Evolutionary conservation across 2,797 vertebrate species (phyloP), one percentile per base, ranked within the genome.

Genomic region (Pygocentrus nattereri): DNA sequence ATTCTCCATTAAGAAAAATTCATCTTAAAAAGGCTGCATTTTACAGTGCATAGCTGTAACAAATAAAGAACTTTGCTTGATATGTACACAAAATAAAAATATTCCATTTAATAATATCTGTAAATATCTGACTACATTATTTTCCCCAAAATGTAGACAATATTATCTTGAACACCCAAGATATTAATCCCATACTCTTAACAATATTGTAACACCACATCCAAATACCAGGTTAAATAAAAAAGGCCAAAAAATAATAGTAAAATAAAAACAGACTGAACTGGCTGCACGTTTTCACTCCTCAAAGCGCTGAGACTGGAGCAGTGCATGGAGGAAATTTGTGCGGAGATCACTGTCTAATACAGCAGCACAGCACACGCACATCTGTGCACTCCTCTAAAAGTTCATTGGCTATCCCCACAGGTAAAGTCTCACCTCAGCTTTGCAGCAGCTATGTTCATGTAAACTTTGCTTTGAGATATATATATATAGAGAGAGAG

Each of bases 11-110:
- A 98, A 98, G 97, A 99, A 99, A 97, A 96, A 88, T 91, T 95
- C 90, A 89, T 95, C 93, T 96, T 90, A 95, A 97, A 99, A 98
- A 98, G 95, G 97, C 97, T 98, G 97, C 96, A 94, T 99, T 98
- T 94, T 99, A 99, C 98, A 99, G 98, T 98, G 98, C 98, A 99
- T 98, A 99, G 98, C 98, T 97, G 97, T 98, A 99, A 99, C 97
- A 97, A 98, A 99, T 96, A 97, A 97, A 97, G 93, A 96, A 95
- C 94, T 93, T 96, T 87, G 89, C 96, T 79, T 91, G 94, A 93
- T 97, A 98, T 99, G 93, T 98, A 99, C 97, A 98, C 88, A 96
- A 97, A 98, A 98, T 96, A 98, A 99, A 98, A 98, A 98, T 97
- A 97, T 95, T 97, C 93, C 92, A 95, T 97, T 94, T 95, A 95